Evolutionary conservation across 2,888 invertebrate genomes (phyloP).

Genomic region (Gasteruption jaculator): DNA sequence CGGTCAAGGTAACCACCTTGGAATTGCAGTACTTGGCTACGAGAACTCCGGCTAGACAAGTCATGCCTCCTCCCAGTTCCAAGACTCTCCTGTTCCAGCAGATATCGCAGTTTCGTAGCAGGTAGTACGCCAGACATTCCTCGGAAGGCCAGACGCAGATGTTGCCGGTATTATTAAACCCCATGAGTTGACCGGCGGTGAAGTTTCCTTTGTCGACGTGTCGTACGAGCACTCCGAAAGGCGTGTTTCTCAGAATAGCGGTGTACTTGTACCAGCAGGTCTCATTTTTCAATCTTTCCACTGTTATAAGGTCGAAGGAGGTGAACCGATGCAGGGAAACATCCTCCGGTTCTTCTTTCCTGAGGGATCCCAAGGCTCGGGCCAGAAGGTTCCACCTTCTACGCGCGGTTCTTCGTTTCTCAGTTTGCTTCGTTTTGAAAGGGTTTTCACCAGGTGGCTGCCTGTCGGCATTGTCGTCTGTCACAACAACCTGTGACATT

Average conservation of each 20-base stretch:
- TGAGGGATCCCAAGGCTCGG: conserved; percentile 54
- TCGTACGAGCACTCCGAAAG: conserved; percentile 58
- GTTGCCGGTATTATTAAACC: conserved; percentile 80
- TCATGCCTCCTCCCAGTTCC: conserved; percentile 83
- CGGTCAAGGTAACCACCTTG: conserved; percentile 65
- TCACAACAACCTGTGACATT: too few relatives aligned
- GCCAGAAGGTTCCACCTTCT: conserved; percentile 69
- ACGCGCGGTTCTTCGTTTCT: conserved; percentile 53
- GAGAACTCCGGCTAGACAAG: conserved; percentile 73
- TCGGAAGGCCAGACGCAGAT: conserved; percentile 79
- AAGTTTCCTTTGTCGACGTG: conserved; percentile 60
- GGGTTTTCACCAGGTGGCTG: too few relatives aligned
- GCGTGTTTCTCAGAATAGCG: conserved; percentile 51
- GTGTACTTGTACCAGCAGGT: conserved; percentile 62
- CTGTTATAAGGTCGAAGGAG: conserved; percentile 46
- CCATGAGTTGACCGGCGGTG: conserved; percentile 69
- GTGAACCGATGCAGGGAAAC: conserved; percentile 51
- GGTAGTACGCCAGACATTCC: conserved; percentile 68
- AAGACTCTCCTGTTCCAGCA: conserved; percentile 67
- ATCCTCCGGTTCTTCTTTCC: conserved; percentile 27
- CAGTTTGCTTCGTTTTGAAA: too few relatives aligned
- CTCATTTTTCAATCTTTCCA: conserved; percentile 34
- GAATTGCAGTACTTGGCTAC: conserved; percentile 65
- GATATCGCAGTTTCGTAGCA: conserved; percentile 60
- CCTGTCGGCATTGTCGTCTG: conserved; percentile 21